Evolutionary conservation across 2,888 invertebrate species (phyloP).

Genomic region (Mechanitis mazaeus): DNA sequence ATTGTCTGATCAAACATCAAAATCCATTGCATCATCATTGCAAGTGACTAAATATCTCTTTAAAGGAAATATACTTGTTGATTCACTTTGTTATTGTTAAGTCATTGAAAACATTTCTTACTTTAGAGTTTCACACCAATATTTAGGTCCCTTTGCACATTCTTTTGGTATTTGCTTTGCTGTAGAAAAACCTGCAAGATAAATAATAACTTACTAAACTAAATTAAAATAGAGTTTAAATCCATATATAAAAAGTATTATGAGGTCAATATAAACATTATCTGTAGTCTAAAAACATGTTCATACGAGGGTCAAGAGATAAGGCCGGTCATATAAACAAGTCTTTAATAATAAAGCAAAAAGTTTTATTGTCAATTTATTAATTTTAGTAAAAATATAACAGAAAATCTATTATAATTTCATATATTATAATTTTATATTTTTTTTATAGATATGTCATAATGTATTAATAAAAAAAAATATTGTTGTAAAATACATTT

Average conservation of each 20-base stretch:
- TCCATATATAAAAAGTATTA: conserved; percentile 7
- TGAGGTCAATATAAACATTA: conserved; percentile 12
- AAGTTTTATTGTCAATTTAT: too few species aligned
- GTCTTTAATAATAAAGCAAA: too few species aligned
- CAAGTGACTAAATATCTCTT: too few species aligned
- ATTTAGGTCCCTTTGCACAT: conserved; percentile 61
- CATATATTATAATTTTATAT: too few species aligned
- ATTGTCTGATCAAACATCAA: too few species aligned
- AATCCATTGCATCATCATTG: too few species aligned
- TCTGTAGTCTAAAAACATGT: conserved; percentile 17
- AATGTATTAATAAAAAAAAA: too few species aligned
- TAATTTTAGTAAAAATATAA: too few species aligned
- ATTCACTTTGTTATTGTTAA: neutral
- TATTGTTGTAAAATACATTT: too few species aligned
- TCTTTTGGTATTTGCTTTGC: conserved; percentile 65
- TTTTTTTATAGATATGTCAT: too few species aligned
- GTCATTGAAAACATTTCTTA: conserved; percentile 35
- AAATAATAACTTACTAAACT: conserved; percentile 14
- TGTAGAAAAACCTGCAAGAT: conserved; percentile 54
- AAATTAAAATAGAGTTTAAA: neutral
- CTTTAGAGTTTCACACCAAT: conserved; percentile 66
- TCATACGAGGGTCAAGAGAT: conserved; percentile 10
- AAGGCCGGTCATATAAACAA: neutral
- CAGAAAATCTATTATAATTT: too few species aligned
- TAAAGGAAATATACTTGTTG: neutral